Evolutionary conservation across 2,797 vertebrate species (phyloP).

Genomic region (Phrynocephalus vlangalii): DNA sequence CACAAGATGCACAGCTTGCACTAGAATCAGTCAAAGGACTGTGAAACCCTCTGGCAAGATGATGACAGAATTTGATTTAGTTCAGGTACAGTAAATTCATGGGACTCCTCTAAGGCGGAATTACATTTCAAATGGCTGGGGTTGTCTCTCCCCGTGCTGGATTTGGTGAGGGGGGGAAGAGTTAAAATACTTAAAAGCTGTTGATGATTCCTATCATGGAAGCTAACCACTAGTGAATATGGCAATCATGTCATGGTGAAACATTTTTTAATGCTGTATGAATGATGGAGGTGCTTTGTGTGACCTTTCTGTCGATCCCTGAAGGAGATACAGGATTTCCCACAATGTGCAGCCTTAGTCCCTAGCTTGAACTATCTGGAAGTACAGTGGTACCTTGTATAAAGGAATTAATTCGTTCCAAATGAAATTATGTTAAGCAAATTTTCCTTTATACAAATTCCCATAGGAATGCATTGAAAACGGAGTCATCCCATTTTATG

Average conservation of each 20-base stretch:
- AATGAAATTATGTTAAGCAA: too few species aligned
- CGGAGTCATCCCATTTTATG: too few species aligned
- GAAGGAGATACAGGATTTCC: too few species aligned
- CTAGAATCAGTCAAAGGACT: slow-evolving; percentile 42
- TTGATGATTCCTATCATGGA: not conserved
- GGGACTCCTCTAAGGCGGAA: slow-evolving; percentile 27
- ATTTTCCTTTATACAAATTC: too few species aligned
- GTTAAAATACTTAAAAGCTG: slow-evolving; percentile 35
- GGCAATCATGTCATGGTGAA: not conserved
- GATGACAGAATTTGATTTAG: slow-evolving; percentile 43
- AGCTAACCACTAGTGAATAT: not conserved
- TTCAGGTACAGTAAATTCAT: not conserved
- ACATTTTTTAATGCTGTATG: not conserved
- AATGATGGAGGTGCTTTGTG: not conserved
- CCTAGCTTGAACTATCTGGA: not conserved
- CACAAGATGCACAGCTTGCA: not conserved
- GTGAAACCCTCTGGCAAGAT: slow-evolving; percentile 37
- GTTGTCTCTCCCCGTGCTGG: slow-evolving; percentile 19
- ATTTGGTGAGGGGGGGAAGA: slow-evolving; percentile 17
- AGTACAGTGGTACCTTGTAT: too few species aligned
- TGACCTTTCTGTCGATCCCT: not conserved
- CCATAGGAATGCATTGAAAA: too few species aligned
- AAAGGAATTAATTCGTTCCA: too few species aligned
- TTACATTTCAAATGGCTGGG: slow-evolving; percentile 29
- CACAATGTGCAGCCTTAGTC: not conserved